Conservation (phyloP, 92 coral and sea anemone species). For the Porites rus region DNA sequence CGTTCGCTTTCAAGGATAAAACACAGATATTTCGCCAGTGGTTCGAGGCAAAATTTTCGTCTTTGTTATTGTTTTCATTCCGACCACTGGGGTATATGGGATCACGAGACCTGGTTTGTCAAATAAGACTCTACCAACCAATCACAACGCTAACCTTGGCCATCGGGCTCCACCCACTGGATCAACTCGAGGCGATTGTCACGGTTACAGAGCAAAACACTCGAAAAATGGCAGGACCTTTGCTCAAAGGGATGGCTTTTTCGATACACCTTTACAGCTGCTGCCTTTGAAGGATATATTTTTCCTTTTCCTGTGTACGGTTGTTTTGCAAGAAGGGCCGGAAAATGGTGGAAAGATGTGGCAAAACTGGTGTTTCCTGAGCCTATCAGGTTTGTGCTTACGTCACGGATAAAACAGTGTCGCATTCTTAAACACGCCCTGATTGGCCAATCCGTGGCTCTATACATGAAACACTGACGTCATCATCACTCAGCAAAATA, state of each 20-base stretch:
- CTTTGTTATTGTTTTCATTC: conserved; percentile 99
- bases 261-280: conserved; percentile 27
- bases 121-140: conserved; percentile 71
- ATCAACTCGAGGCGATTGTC: conserved; percentile 54
- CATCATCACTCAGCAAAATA: conserved; percentile 56
- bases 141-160: conserved; percentile 92
- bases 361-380: conserved; percentile 24
- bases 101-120: conserved; percentile 99
- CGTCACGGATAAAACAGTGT: conserved; percentile 40
- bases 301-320: too few relatives aligned
- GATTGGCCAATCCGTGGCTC: too few relatives aligned
- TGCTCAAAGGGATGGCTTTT: conserved; percentile 28
- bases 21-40: conserved; percentile 14
- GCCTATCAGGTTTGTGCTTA: conserved; percentile 11
- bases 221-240: conserved; percentile 55
- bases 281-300: not conserved
- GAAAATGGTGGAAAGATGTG: not conserved
- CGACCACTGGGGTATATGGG: conserved; percentile 75
- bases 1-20: conserved; percentile 28
- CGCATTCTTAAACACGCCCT: too few relatives aligned
- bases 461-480: conserved; percentile 21
- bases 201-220: conserved; percentile 66
- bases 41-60: conserved; percentile 66
- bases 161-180: conserved; percentile 67
- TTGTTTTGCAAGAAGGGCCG: not conserved